These are phyloP conservation scores for Aricia agestis DNA, from an alignment of 1,140 invertebrate species.

Conservation along the genomic window DNA sequence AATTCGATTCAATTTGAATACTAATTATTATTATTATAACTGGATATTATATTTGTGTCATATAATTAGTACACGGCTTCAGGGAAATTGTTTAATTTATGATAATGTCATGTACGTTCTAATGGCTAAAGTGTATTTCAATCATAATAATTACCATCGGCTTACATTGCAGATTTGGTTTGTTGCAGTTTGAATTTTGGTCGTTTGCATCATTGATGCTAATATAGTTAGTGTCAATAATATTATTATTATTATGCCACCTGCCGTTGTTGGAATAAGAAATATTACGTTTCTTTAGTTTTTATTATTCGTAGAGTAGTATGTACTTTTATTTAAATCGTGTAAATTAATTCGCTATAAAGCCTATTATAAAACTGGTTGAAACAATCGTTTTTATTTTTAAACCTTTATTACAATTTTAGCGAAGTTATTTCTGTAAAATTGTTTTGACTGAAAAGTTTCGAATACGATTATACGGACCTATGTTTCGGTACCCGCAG, in stretches of 20 bases:
- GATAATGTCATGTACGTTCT: conserved; percentile 13
- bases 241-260: no score
- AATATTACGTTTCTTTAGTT: no score
- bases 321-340: no score
- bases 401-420: no score
- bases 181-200: neutral
- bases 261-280: no score
- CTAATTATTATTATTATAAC: conserved; percentile 26
- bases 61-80: conserved; percentile 22
- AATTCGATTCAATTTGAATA: conserved; percentile 24
- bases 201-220: neutral
- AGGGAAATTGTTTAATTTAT: conserved; percentile 19
- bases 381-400: no score
- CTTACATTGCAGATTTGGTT: conserved; percentile 1
- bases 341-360: no score
- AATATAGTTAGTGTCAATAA: no score
- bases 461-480: neutral
- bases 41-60: conserved; percentile 17
- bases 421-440: no score
- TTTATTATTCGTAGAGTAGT: no score
- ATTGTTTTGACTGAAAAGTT: neutral
- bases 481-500: neutral
- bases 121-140: neutral
- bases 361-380: no score
- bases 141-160: neutral